Base-by-base conservation (phyloP, 2,888 invertebrate genomes). In the Stenichneumon culpator region DNA sequence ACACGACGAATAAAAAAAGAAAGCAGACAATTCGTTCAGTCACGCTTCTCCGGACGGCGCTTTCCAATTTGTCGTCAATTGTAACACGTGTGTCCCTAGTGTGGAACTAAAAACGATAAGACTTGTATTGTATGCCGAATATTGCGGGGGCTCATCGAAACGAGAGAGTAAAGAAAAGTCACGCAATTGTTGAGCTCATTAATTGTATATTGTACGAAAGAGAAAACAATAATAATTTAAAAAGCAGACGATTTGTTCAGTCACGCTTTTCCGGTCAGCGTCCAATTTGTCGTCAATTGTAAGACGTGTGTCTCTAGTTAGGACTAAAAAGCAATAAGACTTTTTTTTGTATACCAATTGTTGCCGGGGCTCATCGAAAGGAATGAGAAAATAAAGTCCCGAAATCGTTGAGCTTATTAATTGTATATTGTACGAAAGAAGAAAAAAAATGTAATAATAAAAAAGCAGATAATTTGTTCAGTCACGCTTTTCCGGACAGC, bases 381-480 rank as follows among this genome's bases (percentile, higher is more conserved):
- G 54, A 54, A 54, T 22, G 22, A 11, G 22, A 25, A 77, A 79
- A 69, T 2, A 77, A 5, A 54, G 72, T 70, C 50, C 65, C 63
- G 16, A 11, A 73, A 77, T 69, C 50, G 69, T 73, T 80, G 63
- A 81, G 39, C 83, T 90, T 87, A 89, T 83, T 72, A 16, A 77
- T 86, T 39, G 83, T 90, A 90, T 87, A 87, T 89, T 86, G 79
- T 87, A 83, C 57, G 60, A 81, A 80, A 79, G 60, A 78, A 84
- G 80, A 86, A 82, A 19, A 54, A 54, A 52, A 32, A 32, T 32
- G 32, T 22, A 9, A 19, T 6, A 19, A 54, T 54, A 86, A 9
- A 39, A 79, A 83, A 79, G 69, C 47, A 84, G 52, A 83, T 14
- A 72, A 50, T 75, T 50, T 72, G 60, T 75, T 85, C 74, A 79